These are phyloP conservation scores for Dioctria rufipes DNA, from an alignment of 2,888 invertebrate genomes.

Conservation along the genomic window DNA sequence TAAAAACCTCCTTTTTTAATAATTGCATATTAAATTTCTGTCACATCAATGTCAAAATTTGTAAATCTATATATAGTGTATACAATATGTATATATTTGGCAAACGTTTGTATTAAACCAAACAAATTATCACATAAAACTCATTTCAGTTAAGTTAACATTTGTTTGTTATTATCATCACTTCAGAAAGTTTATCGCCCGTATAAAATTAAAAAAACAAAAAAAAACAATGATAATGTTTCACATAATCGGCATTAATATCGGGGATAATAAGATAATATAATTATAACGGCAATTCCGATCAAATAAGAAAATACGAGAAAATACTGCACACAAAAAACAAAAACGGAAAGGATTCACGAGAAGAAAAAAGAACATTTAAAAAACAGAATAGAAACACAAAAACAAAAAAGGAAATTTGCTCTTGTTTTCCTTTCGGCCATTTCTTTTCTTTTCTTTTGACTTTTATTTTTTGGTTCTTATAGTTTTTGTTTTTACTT, in stretches of 20 bases:
- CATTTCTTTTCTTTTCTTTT: conserved; percentile 24
- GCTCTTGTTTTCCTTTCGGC: conserved; percentile 47
- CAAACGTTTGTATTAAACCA: no score
- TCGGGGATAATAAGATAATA: neutral
- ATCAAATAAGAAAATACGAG: conserved; percentile 22
- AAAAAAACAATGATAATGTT: neutral
- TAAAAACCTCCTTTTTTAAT: no score
- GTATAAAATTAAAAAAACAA: no score
- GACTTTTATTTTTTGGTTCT: neutral
- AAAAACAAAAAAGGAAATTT: conserved; percentile 33
- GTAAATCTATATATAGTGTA: no score
- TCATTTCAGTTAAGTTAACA: no score
- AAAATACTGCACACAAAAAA: conserved; percentile 5
- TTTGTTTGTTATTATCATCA: no score
- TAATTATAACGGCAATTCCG: conserved; percentile 20
- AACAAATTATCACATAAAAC: no score
- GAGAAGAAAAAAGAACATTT: conserved; percentile 28
- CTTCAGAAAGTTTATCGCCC: no score
- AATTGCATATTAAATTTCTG: no score
- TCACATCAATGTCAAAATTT: no score
- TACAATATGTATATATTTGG: no score
- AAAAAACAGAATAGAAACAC: neutral
- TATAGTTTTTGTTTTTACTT: conserved; percentile 31
- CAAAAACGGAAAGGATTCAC: conserved; percentile 26
- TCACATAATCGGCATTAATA: neutral